phyloP scores from a whole-genome alignment of 2,113 vertebrate genomes.

The Carassius auratus region DNA sequence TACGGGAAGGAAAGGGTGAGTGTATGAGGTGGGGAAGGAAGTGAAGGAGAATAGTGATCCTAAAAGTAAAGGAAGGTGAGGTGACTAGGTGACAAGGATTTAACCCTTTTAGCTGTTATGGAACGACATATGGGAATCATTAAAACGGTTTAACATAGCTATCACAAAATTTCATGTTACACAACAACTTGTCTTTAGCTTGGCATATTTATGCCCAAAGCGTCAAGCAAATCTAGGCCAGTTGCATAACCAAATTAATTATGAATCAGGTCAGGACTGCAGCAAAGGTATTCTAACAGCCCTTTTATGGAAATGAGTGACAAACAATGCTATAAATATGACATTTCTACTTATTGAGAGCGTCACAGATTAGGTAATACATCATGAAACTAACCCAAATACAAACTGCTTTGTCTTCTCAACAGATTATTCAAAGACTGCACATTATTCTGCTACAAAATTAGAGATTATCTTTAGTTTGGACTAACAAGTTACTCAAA shows the following conservation, averaged over 20 bases:
- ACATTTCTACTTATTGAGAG: background rate
- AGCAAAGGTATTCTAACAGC: background rate
- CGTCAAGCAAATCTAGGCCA: background rate
- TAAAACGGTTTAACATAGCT: background rate
- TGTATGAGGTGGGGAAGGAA: constrained; percentile 15
- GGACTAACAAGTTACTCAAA: background rate
- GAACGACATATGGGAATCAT: background rate
- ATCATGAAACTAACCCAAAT: background rate
- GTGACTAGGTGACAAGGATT: background rate
- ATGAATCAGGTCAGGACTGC: background rate
- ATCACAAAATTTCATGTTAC: background rate
- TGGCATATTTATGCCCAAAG: background rate
- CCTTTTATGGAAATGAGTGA: constrained; percentile 3
- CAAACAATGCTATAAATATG: background rate
- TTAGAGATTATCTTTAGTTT: background rate
- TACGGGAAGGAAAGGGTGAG: constrained; percentile 33
- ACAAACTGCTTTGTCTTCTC: background rate
- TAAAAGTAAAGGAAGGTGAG: constrained; percentile 2
- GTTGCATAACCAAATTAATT: background rate
- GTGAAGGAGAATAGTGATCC: constrained; percentile 10
- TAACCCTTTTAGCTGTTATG: background rate
- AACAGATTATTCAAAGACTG: background rate
- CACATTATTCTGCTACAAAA: background rate
- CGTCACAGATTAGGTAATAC: background rate
- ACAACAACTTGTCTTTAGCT: background rate